These are phyloP conservation scores for Tachysurus vachellii DNA, from an alignment of 2,113 vertebrate species.

Conservation along the genomic window DNA sequence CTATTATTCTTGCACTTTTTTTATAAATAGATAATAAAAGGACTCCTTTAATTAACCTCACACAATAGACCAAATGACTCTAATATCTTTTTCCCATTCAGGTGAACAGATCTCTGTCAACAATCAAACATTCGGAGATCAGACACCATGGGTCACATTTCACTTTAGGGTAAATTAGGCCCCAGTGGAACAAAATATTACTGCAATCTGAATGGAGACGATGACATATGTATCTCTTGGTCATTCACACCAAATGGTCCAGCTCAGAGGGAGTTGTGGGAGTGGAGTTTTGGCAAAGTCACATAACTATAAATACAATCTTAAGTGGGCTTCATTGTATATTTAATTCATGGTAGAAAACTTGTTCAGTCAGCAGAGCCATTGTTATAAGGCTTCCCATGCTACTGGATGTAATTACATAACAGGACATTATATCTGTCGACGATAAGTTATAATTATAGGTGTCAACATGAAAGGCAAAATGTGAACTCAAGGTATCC, in stretches of 20 bases:
- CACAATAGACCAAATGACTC: neutral
- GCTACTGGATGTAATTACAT: constrained; percentile 23
- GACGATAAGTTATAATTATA: neutral
- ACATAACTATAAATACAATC: constrained; percentile 38
- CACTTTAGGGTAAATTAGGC: constrained; percentile 30
- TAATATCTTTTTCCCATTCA: constrained; percentile 1
- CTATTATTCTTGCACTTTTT: neutral
- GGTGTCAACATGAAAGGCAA: neutral
- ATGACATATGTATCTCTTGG: constrained; percentile 34
- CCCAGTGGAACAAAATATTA: constrained; percentile 39
- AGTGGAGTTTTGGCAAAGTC: constrained; percentile 16
- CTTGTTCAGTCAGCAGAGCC: constrained; percentile 32
- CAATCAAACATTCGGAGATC: constrained; percentile 32
- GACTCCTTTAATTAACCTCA: constrained; percentile 3
- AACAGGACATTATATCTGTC: constrained; percentile 3
- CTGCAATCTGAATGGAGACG: constrained; percentile 26
- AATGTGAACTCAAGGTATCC: neutral
- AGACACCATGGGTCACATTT: constrained; percentile 50
- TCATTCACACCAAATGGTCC: constrained; percentile 29
- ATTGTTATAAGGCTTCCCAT: constrained; percentile 36
- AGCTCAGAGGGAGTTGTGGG: constrained; percentile 13
- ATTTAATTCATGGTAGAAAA: constrained; percentile 63
- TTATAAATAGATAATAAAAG: neutral
- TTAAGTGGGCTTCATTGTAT: constrained; percentile 46
- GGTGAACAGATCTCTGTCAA: neutral